phyloP scores from a whole-genome alignment of 2,797 vertebrate genomes.

The Dallia pectoralis region DNA sequence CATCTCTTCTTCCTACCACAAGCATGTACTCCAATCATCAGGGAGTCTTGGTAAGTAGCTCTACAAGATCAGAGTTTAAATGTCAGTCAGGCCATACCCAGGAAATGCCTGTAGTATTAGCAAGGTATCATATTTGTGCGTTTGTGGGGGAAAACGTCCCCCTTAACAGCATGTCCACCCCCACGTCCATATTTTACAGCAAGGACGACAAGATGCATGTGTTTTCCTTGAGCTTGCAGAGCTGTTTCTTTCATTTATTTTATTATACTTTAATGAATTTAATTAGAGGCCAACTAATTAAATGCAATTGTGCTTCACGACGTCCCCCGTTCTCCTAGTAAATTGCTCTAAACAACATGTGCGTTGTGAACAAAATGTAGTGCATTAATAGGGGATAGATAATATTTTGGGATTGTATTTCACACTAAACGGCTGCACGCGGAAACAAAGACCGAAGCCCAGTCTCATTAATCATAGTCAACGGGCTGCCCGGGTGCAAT shows the following conservation, averaged over 20 bases:
- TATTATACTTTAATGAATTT: constrained; percentile 99
- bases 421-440: constrained; percentile 93
- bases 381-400: constrained; percentile 99
- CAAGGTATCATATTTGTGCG: constrained; percentile 73
- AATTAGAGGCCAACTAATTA: constrained; percentile 99
- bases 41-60: constrained; percentile 61
- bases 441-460: constrained; percentile 97
- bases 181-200: constrained; percentile 91
- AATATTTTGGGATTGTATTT: constrained; percentile 99
- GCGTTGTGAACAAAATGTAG: constrained; percentile 91
- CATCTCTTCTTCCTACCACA: constrained; percentile 57
- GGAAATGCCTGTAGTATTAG: constrained; percentile 83
- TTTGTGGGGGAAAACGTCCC: constrained; percentile 31
- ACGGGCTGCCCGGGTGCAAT: constrained; percentile 95
- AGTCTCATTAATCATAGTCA: constrained; percentile 99
- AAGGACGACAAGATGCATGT: constrained; percentile 90
- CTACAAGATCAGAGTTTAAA: constrained; percentile 69
- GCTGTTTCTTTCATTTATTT: constrained; percentile 94
- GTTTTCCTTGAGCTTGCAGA: constrained; percentile 92
- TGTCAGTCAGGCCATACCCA: constrained; percentile 66
- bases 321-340: constrained; percentile 70
- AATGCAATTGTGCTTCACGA: constrained; percentile 94
- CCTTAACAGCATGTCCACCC: constrained; percentile 67
- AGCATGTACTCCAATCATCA: constrained; percentile 60
- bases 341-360: constrained; percentile 94